Base-by-base conservation (phyloP, 2,797 vertebrate species). In the Anolis apletophallus region DNA sequence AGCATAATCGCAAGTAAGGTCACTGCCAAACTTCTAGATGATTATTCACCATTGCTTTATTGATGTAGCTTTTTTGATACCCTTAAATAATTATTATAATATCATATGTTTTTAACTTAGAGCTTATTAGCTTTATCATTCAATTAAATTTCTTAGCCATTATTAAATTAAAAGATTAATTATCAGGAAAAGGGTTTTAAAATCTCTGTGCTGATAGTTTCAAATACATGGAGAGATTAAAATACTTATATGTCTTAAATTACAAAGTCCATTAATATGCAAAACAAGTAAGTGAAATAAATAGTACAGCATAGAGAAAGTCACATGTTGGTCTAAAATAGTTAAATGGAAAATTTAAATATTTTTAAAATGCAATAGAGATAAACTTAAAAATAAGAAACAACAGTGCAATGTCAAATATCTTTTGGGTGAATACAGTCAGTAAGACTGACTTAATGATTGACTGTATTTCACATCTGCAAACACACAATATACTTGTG, bases 1-100 rank as follows among this genome's bases (percentile, higher is more conserved):
- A 54, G 74, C 2, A 1, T 85, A 91, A 87, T 91, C 67, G 90
- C 87, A 87, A 92, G 86, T 68, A 93, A 90, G 69, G 71, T 92
- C 82, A 40, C 85, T 80, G 85, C 3, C 72, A 46, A 80, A 91
- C 23, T 69, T 78, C 34, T 87, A 36, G 17, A 32, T 88, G 82
- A 32, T 85, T 23, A 61, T 88, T 87, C 90, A 34, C 26, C 40
- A 78, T 1, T 34, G 40, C 87, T 59, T 92, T 40, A 78, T n/a
- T 76, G 19, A 10, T 88, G 0, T 46, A 73, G 73, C 85, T 55
- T 89, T 52, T 71, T 69, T 81, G 34, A 88, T 72, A 87, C 46
- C 46, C 23, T 61, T 61, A 86, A 69, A 19, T 90, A 84, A 61
- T 88, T 86, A 46, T 36, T 83, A 3, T 0, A 81, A 72, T 50